A percentile compares a stretch with the other conserved stretches of the same genome.
phyloP scores from a whole-genome alignment of 64 coral and sea anemone genomes.

The Montipora foliosa region DNA sequence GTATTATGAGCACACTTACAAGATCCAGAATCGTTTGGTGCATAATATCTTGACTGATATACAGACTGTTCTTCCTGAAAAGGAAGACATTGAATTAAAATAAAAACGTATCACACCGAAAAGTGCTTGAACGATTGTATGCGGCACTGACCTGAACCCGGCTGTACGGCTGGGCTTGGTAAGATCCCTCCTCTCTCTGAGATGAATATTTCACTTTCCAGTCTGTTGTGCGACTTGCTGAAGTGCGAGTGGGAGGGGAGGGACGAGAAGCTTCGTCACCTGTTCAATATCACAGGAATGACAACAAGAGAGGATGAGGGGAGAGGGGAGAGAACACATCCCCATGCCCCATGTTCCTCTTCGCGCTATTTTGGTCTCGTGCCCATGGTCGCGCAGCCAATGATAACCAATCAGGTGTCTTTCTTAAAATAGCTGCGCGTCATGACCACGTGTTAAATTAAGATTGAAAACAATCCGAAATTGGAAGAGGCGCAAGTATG shows the following conservation, averaged over 20 bases:
- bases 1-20: neutral
- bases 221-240: constrained; percentile 69
- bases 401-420: no score
- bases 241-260: constrained; percentile 72
- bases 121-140: neutral
- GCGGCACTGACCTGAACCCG: neutral
- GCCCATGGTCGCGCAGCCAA: no score
- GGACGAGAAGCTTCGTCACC: constrained; percentile 58
- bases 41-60: constrained; percentile 13
- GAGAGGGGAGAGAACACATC: no score
- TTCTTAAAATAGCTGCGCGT: no score
- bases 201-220: constrained; percentile 74
- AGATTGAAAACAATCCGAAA: no score
- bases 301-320: no score
- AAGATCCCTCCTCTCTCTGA: neutral
- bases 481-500: no score
- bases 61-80: constrained; percentile 10
- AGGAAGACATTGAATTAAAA: neutral
- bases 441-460: no score
- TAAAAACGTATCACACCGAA: no score
- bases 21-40: neutral
- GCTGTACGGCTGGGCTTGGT: neutral
- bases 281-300: neutral
- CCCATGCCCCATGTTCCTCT: no score
- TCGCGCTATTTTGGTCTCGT: no score